A percentile compares a stretch with the other conserved stretches of the same genome.
Conservation (phyloP, 2,888 invertebrate genomes). For the Cheiracanthium punctorium region DNA sequence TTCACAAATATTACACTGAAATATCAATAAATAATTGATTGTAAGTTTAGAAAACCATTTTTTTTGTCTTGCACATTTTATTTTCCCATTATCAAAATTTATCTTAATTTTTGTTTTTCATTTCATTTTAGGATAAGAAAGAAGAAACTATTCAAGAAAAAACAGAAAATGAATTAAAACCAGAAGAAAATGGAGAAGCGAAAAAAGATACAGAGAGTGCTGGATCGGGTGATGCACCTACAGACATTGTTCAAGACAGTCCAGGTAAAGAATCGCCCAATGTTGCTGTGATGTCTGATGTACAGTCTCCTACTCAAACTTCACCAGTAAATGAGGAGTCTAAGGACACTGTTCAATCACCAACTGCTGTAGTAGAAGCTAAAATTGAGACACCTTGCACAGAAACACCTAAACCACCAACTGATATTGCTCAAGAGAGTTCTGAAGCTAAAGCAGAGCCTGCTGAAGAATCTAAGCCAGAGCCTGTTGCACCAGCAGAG, state of each 20-base stretch:
- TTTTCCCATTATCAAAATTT: too few relatives aligned
- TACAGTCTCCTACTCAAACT: constrained; percentile 47
- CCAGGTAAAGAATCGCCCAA: constrained; percentile 58
- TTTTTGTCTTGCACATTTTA: too few relatives aligned
- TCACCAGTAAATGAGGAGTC: constrained; percentile 45
- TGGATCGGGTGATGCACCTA: constrained; percentile 55
- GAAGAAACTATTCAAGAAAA: constrained; percentile 24
- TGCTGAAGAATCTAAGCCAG: constrained; percentile 6
- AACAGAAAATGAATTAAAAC: constrained; percentile 37
- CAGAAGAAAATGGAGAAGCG: constrained; percentile 48
- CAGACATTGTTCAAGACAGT: constrained; percentile 66
- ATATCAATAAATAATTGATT: too few relatives aligned
- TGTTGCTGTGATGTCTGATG: constrained; percentile 64
- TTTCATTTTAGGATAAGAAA: constrained; percentile 48
- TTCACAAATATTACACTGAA: too few relatives aligned
- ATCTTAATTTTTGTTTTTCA: neutral
- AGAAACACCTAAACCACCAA: constrained; percentile 4
- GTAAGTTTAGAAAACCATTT: too few relatives aligned
- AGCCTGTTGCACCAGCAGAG: neutral
- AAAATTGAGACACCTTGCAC: constrained; percentile 27
- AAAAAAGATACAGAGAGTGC: constrained; percentile 66
- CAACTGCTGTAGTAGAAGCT: constrained; percentile 33
- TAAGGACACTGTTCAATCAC: constrained; percentile 34
- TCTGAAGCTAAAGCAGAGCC: constrained; percentile 21
- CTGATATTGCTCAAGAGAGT: neutral